Base-by-base conservation (phyloP, 1,140 invertebrate genomes). In the Anoplophora glabripennis region DNA sequence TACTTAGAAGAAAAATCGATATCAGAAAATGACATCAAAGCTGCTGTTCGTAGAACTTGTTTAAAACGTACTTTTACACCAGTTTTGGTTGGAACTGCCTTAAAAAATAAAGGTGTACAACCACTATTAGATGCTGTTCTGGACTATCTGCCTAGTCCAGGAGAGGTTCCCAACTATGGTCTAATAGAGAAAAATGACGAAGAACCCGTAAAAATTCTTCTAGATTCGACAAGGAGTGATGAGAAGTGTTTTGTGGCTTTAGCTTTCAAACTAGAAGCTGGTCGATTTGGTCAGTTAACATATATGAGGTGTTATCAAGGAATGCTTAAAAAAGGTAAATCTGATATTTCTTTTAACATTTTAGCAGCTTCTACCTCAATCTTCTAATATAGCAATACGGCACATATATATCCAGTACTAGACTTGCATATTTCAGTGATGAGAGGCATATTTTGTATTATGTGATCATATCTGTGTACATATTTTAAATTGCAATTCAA, bases 31-130 rank as follows among this genome's bases (percentile, higher is more conserved):
- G 91, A 98, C 72, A 83, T 98, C 34, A 86, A 88, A 76, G 84
- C 80, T 57, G 97, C 94, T 0, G 86, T 99, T 37, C 79, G 96
- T 53, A 80, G 96, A 57, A 77, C 85, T 1, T 91, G 90, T 66
- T 80, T 99, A 14, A 88, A 91, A 62, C 82, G 93, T 56, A 79
- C 81, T 15, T 99, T 99, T 72, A 96, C 93, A 0, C 96, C 96
- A 4, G 90, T 96, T 11, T 76, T 95, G 9, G 77, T 95, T n/a
- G 93, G 93, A 0, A 92, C 94, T 18, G 96, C 97, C 0, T 77
- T 99, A n/a, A 99, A 98, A 76, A 99, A 99, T 75, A 98, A 94
- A 79, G 98, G 96, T 9, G 88, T 99, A 8, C 98, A 99, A 76
- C 91, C 93, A 0, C 76, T 99, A 12, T 77, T 99, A 9, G 93